These are phyloP conservation scores for Pharmacophagus antenor DNA, from an alignment of 2,888 invertebrate species.

Conservation along the genomic window DNA sequence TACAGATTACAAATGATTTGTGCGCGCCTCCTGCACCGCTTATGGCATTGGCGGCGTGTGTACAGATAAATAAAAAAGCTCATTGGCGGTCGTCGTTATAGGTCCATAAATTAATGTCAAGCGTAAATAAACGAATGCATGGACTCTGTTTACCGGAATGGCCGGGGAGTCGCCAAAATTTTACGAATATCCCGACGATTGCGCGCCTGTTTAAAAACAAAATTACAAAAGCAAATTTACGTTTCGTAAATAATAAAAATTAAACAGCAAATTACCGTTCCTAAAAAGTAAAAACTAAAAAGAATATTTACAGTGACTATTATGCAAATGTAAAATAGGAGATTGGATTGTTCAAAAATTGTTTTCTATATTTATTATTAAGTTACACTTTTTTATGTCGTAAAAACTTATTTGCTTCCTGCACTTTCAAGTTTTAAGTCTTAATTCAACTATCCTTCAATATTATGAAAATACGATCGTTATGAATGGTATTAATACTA, in stretches of 20 bases:
- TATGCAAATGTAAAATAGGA: no score
- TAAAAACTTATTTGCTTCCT: no score
- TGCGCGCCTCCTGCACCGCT: constrained; percentile 5
- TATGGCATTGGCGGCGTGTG: constrained; percentile 30
- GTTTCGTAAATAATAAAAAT: no score
- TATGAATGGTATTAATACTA: not conserved
- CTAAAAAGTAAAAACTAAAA: no score
- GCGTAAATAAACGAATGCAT: constrained; percentile 45
- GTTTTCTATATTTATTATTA: no score
- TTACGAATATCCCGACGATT: constrained; percentile 20
- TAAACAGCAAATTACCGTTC: no score
- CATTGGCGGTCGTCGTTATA: constrained; percentile 46
- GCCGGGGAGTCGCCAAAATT: constrained; percentile 19
- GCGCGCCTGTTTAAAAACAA: not conserved
- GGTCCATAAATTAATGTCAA: constrained; percentile 55
- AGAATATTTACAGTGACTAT: no score
- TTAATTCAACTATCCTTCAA: no score
- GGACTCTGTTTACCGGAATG: constrained; percentile 22
- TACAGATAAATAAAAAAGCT: constrained; percentile 45
- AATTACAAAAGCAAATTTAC: no score
- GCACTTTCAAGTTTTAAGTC: no score
- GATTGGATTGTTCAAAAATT: no score
- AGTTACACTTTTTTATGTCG: no score
- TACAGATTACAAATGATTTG: constrained; percentile 26
- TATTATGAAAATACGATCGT: not conserved